Conservation (phyloP, 1,140 invertebrate genomes). For the Drosophila gunungcola region DNA sequence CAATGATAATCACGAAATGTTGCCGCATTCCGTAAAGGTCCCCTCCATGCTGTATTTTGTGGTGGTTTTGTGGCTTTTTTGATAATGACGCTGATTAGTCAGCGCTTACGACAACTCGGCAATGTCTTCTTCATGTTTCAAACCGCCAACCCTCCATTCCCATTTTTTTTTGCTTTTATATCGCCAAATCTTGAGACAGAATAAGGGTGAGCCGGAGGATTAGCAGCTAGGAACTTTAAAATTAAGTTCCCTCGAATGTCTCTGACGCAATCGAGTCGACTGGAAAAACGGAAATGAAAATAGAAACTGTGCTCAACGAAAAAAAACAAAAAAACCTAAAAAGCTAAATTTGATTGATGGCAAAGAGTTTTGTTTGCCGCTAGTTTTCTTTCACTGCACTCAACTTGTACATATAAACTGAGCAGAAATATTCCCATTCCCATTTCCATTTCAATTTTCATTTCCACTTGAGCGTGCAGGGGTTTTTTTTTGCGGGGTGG, state of each 20-base stretch:
- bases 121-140: conserved; percentile 34
- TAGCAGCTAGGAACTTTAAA: conserved; percentile 36
- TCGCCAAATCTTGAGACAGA: conserved; percentile 10
- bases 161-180: conserved; percentile 13
- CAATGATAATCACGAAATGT: conserved; percentile 72
- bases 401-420: conserved; percentile 31
- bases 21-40: not conserved
- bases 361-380: conserved; percentile 23
- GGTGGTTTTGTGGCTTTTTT: conserved; percentile 70
- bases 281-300: conserved; percentile 5
- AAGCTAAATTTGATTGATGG: conserved; percentile 47
- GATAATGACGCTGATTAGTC: conserved; percentile 79
- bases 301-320: conserved; percentile 20
- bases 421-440: conserved; percentile 24
- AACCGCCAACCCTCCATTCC: not conserved
- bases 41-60: conserved; percentile 17
- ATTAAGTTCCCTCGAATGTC: conserved; percentile 27
- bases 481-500: too few species aligned
- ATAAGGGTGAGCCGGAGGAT: not conserved
- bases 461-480: not conserved
- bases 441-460: conserved; percentile 36
- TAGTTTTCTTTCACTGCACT: conserved; percentile 33
- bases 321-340: conserved; percentile 1
- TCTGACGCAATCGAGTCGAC: conserved; percentile 35
- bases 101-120: conserved; percentile 71